These are phyloP conservation scores for Lanistes nyassanus DNA, from an alignment of 1,140 invertebrate genomes.

Conservation along the genomic window DNA sequence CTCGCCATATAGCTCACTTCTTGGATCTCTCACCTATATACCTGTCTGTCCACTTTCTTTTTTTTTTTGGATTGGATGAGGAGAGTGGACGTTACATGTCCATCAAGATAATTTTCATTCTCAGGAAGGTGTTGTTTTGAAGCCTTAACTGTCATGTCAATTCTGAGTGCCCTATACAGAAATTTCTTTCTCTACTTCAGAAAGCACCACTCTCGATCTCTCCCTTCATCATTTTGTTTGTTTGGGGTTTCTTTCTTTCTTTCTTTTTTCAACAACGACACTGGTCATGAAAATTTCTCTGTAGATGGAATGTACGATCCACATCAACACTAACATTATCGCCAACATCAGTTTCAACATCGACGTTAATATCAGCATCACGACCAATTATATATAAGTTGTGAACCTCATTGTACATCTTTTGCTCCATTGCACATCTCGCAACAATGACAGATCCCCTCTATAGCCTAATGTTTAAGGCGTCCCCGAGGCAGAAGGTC, in stretches of 20 bases:
- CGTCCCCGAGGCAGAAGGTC: too few species aligned
- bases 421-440: not conserved
- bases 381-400: not conserved
- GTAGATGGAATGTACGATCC: too few species aligned
- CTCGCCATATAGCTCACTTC: too few species aligned
- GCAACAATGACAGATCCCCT: not conserved
- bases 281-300: too few species aligned
- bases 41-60: too few species aligned
- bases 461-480: not conserved
- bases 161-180: conserved; percentile 21
- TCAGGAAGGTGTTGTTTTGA: conserved; percentile 35
- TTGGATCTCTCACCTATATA: too few species aligned
- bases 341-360: not conserved
- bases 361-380: not conserved
- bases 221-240: not conserved
- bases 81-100: conserved; percentile 48
- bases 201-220: not conserved
- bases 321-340: not conserved
- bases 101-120: conserved; percentile 47
- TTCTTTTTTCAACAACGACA: not conserved
- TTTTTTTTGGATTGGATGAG: too few species aligned
- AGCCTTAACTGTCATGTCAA: conserved; percentile 39
- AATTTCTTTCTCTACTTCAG: not conserved
- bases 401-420: not conserved
- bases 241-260: not conserved